phyloP scores from a whole-genome alignment of 2,797 vertebrate species.

The Eulemur rubriventer region DNA sequence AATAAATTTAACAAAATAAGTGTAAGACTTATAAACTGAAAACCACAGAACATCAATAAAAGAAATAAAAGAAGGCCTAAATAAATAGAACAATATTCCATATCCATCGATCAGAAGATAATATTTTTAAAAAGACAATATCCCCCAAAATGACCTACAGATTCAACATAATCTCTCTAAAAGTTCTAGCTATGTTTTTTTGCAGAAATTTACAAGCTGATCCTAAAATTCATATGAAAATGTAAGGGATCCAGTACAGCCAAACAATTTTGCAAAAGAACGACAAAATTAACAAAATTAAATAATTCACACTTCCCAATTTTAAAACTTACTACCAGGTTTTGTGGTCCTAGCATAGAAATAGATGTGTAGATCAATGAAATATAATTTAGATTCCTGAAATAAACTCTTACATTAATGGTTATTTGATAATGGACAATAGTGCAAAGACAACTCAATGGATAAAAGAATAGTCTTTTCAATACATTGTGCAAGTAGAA shows the following conservation, averaged over 20 bases:
- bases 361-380: background rate
- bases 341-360: background rate
- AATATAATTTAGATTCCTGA: too few relatives aligned
- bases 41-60: background rate
- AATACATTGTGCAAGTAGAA: background rate
- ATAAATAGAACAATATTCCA: background rate
- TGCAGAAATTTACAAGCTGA: background rate
- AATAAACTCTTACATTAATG: too few relatives aligned
- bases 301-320: background rate
- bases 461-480: background rate
- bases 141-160: background rate
- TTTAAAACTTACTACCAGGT: background rate
- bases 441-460: background rate
- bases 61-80: background rate
- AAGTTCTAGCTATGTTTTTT: background rate
- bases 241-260: background rate
- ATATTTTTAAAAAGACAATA: background rate
- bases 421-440: background rate
- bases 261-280: background rate
- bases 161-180: background rate
- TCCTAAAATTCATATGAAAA: background rate
- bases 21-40: background rate
- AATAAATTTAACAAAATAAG: background rate
- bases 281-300: background rate
- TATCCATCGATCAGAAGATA: background rate